phyloP scores from a whole-genome alignment of 2,113 vertebrate genomes.

The Thamnophis sirtalis region DNA sequence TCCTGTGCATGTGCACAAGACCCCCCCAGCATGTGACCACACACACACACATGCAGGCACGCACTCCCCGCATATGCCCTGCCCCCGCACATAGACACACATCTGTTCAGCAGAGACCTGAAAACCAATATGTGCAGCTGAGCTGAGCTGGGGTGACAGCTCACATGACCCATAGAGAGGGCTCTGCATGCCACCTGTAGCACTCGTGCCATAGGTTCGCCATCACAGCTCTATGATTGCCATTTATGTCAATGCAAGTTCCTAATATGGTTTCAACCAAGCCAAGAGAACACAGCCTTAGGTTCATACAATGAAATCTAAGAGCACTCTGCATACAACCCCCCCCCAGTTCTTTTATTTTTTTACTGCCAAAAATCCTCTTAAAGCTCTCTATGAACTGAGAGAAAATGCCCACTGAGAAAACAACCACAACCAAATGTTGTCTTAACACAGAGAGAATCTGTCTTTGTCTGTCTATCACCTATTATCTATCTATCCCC shows the following conservation, averaged over 20 bases:
- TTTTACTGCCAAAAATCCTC: background rate
- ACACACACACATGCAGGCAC: too few species aligned
- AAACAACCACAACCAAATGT: background rate
- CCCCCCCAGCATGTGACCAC: too few species aligned
- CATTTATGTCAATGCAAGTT: background rate
- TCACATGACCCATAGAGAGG: too few species aligned
- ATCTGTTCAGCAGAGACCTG: too few species aligned
- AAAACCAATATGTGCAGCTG: too few species aligned
- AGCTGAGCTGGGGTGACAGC: too few species aligned
- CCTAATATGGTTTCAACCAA: background rate
- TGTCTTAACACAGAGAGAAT: background rate
- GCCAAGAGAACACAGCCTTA: background rate
- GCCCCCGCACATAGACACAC: too few species aligned
- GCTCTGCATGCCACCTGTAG: too few species aligned
- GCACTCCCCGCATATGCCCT: too few species aligned
- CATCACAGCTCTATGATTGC: background rate
- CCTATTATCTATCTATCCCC: background rate
- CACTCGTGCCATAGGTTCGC: too few species aligned
- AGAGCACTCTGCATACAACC: background rate
- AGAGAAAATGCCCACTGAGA: background rate
- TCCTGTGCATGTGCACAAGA: too few species aligned
- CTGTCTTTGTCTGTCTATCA: background rate
- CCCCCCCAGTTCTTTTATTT: background rate
- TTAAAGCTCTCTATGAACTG: background rate
- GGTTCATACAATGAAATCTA: background rate